phyloP scores from a whole-genome alignment of 2,113 vertebrate genomes.

The Oriolus oriolus region DNA sequence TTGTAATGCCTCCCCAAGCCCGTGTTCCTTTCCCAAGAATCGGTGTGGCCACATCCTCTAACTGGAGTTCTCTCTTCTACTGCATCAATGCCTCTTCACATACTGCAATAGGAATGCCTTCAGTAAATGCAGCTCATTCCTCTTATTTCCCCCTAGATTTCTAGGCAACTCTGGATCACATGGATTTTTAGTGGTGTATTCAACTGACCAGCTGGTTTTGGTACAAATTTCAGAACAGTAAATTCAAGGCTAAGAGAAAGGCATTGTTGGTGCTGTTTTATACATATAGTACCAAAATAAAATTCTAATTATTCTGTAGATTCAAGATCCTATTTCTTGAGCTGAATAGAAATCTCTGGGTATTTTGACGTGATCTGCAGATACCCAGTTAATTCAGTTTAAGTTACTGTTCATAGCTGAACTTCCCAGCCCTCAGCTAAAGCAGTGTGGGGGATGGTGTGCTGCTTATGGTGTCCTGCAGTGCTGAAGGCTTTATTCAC shows the following conservation, averaged over 20 bases:
- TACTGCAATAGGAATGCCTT: neutral
- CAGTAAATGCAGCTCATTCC: neutral
- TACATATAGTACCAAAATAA: neutral
- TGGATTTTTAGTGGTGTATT: neutral
- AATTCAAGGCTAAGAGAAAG: neutral
- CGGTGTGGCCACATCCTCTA: neutral
- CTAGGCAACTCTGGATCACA: neutral
- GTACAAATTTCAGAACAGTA: neutral
- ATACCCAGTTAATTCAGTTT: neutral
- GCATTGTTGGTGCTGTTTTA: neutral
- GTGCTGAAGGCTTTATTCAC: neutral
- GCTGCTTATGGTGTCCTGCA: neutral
- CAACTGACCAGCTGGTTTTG: neutral
- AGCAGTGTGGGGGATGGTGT: neutral
- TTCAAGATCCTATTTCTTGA: neutral
- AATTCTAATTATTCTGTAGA: neutral
- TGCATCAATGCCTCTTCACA: neutral
- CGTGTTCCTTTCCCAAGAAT: neutral
- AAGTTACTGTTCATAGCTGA: neutral
- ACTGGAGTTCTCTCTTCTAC: neutral
- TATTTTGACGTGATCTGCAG: neutral
- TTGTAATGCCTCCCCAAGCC: neutral
- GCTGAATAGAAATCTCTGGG: neutral
- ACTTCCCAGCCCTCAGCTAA: neutral
- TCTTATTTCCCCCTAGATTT: neutral